Evolutionary conservation across 2,797 vertebrate species (phyloP).

Genomic region (Sciaenops ocellatus): DNA sequence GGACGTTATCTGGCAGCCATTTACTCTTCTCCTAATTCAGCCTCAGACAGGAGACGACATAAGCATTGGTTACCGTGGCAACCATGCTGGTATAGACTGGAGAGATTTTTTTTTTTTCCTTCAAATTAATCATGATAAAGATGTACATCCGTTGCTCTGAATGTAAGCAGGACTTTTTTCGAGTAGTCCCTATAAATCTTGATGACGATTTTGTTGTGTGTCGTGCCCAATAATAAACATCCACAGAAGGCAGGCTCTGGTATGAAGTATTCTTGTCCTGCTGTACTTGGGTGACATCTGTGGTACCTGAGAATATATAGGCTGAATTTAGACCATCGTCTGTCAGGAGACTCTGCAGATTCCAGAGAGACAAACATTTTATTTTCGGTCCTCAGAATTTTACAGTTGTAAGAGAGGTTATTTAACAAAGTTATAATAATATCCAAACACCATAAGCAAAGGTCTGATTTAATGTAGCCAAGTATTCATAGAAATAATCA

Average conservation of each 20-base stretch:
- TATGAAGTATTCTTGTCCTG: conserved; percentile 16
- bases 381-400: neutral
- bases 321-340: conserved; percentile 29
- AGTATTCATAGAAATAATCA: conserved; percentile 24
- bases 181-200: neutral
- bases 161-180: conserved; percentile 12
- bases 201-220: conserved; percentile 2
- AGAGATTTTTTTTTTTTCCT: conserved; percentile 17
- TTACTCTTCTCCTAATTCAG: conserved; percentile 54
- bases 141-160: conserved; percentile 27
- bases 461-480: neutral
- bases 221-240: neutral
- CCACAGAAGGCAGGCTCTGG: conserved; percentile 4
- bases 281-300: conserved; percentile 33
- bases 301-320: conserved; percentile 2
- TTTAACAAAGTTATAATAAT: conserved; percentile 10
- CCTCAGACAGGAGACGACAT: conserved; percentile 46
- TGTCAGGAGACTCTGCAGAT: conserved; percentile 19
- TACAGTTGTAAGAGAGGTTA: neutral
- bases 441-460: conserved; percentile 15
- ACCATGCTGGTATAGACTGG: conserved; percentile 36
- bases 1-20: conserved; percentile 40
- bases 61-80: conserved; percentile 62
- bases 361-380: conserved; percentile 14
- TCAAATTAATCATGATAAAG: conserved; percentile 47